Evolutionary conservation across 1,140 invertebrate genomes (phyloP).

Genomic region (Asbolus verrucosus): DNA sequence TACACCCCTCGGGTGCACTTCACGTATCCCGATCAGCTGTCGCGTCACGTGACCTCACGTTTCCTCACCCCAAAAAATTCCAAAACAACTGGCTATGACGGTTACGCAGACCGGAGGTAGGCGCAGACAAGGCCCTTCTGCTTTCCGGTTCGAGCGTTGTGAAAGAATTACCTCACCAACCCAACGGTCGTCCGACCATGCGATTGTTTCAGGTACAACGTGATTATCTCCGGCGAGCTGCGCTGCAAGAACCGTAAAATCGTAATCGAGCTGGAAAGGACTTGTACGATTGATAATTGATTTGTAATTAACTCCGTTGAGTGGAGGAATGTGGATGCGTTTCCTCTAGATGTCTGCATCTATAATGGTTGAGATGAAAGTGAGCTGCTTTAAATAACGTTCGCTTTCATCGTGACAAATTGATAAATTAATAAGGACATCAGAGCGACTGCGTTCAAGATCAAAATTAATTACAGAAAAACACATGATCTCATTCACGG

Average conservation of each 20-base stretch:
- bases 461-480: constrained; percentile 29
- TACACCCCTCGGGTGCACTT: constrained; percentile 17
- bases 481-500: constrained; percentile 37
- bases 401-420: constrained; percentile 38
- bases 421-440: constrained; percentile 43
- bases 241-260: constrained; percentile 1
- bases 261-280: constrained; percentile 2
- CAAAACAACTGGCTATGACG: constrained; percentile 43
- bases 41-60: constrained; percentile 43
- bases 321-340: constrained; percentile 25
- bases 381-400: constrained; percentile 24
- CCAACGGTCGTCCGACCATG: constrained; percentile 19
- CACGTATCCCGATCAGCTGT: constrained; percentile 47
- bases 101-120: too few relatives aligned
- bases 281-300: constrained; percentile 11
- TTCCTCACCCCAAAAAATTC: constrained; percentile 42
- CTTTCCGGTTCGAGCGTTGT: constrained; percentile 37
- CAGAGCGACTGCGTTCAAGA: constrained; percentile 28
- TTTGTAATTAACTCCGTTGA: neutral
- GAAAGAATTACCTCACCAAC: constrained; percentile 18
- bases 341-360: constrained; percentile 19
- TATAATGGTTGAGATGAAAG: too few relatives aligned
- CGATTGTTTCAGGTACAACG: constrained; percentile 11
- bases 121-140: constrained; percentile 35
- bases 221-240: too few relatives aligned